Evolutionary conservation across 2,888 invertebrate species (phyloP).

Genomic region (Leptinotarsa peninsularis): DNA sequence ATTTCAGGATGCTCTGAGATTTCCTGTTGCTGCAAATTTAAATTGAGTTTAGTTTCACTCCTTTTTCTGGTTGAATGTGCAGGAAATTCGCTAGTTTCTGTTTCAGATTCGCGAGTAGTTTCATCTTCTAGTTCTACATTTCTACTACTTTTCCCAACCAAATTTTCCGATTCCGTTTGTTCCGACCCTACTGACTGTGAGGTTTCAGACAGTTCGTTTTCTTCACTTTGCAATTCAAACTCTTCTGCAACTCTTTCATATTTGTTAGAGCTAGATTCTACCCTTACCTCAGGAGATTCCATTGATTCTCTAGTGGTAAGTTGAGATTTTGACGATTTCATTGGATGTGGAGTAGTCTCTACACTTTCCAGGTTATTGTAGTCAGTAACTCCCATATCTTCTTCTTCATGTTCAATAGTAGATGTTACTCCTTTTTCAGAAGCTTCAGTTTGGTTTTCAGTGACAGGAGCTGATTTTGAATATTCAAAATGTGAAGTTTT

Average conservation of each 20-base stretch:
- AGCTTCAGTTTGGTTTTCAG: neutral
- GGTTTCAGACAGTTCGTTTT: neutral
- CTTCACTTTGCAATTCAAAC: neutral
- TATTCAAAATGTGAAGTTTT: neutral
- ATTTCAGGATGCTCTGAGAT: too few species aligned
- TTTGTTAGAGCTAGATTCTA: neutral
- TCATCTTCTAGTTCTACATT: too few species aligned
- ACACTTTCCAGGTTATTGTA: neutral
- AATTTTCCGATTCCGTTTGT: too few species aligned
- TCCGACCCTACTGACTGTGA: too few species aligned
- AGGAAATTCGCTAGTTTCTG: too few species aligned
- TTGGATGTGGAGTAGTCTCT: neutral
- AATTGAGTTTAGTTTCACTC: too few species aligned
- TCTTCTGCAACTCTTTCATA: constrained; percentile 5
- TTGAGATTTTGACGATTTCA: neutral
- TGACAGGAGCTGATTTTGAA: neutral
- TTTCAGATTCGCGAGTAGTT: too few species aligned
- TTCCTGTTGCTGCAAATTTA: too few species aligned
- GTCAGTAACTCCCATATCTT: neutral
- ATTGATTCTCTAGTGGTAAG: neutral
- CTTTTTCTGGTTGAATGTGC: too few species aligned
- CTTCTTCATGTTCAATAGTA: neutral
- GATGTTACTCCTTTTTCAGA: neutral
- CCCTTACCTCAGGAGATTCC: neutral
- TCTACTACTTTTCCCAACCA: too few species aligned